phyloP scores from a whole-genome alignment of 2,113 vertebrate genomes.

The Chunga burmeisteri region DNA sequence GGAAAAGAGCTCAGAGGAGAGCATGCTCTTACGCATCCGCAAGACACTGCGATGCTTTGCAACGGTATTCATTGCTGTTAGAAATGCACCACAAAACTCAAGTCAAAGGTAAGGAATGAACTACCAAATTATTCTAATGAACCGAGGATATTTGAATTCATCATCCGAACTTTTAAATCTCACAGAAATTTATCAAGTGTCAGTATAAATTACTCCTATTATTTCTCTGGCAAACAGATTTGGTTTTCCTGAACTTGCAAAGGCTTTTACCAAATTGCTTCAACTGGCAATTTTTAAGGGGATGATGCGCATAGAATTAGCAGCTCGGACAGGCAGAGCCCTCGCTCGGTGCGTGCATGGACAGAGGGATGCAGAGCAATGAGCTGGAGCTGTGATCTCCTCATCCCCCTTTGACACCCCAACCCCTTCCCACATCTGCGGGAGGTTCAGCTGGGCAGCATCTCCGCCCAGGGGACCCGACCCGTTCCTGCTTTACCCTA shows the following conservation, averaged over 20 bases:
- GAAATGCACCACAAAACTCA: neutral
- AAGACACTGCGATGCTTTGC: neutral
- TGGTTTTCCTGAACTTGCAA: neutral
- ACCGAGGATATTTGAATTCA: neutral
- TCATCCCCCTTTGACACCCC: neutral
- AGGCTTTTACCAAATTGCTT: neutral
- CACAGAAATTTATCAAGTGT: neutral
- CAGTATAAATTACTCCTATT: neutral
- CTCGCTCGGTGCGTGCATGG: fast-evolving
- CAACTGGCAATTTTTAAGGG: neutral
- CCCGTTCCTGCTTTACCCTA: neutral
- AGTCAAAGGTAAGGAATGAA: neutral
- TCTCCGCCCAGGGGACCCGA: neutral
- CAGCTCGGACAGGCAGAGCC: neutral
- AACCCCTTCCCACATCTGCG: neutral
- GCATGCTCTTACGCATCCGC: fast-evolving
- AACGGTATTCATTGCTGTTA: neutral
- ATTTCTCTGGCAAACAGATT: neutral
- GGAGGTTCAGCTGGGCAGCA: neutral
- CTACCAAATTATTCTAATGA: neutral
- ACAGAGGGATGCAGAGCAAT: neutral
- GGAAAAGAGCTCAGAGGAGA: neutral
- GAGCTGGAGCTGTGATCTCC: neutral
- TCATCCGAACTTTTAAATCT: neutral
- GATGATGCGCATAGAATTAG: neutral